These are phyloP conservation scores for Drosophila macrothrix DNA, from an alignment of 2,888 invertebrate species.

Conservation along the genomic window DNA sequence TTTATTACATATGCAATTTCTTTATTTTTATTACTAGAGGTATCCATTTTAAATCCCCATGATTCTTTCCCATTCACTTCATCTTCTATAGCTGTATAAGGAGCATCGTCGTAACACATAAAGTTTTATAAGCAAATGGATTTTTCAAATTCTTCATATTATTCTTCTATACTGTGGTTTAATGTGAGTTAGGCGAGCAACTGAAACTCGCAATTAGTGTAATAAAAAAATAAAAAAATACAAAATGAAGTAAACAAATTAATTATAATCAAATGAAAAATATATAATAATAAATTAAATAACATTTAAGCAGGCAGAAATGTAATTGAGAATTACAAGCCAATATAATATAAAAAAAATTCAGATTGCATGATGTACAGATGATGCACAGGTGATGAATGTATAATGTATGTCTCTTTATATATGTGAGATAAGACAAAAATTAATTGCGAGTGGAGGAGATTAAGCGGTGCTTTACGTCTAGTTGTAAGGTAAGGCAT, in stretches of 20 bases:
- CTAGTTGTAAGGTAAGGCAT: constrained; percentile 39
- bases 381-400: constrained; percentile 6
- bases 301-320: constrained; percentile 17
- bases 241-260: constrained; percentile 7
- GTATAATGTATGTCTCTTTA: constrained; percentile 2
- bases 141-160: constrained; percentile 11
- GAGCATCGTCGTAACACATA: constrained; percentile 18
- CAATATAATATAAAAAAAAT: constrained; percentile 11
- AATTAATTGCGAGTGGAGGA: neutral
- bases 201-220: constrained; percentile 17
- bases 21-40: constrained; percentile 42
- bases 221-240: neutral
- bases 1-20: constrained; percentile 49
- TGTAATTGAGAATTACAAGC: constrained; percentile 21
- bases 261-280: constrained; percentile 8
- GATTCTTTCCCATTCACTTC: constrained; percentile 33
- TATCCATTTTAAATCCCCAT: constrained; percentile 34
- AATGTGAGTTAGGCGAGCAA: constrained; percentile 14
- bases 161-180: constrained; percentile 4
- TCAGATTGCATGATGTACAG: constrained; percentile 7
- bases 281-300: constrained; percentile 29
- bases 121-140: constrained; percentile 11
- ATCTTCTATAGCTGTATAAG: constrained; percentile 18
- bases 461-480: constrained; percentile 40
- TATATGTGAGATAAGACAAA: constrained; percentile 4